These are phyloP conservation scores for Momotus momota DNA, from an alignment of 2,797 vertebrate genomes.

Conservation along the genomic window DNA sequence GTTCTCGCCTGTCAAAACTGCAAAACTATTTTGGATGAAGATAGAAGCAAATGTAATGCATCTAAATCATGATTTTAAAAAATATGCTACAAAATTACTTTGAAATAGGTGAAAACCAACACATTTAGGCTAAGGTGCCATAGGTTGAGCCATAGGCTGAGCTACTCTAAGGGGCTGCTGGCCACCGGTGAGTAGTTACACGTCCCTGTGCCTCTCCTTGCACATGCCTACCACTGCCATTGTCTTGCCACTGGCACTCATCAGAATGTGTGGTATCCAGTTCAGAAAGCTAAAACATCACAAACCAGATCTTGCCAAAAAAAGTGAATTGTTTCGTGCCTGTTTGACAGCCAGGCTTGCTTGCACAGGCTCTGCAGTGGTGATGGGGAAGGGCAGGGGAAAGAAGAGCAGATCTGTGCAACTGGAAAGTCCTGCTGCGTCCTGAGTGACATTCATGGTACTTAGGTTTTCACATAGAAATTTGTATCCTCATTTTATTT, in stretches of 20 bases:
- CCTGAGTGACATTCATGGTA: background rate
- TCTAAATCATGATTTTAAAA: background rate
- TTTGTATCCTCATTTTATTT: background rate
- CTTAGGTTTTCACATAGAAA: background rate
- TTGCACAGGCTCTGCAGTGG: rapidly evolving
- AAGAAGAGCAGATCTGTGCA: background rate
- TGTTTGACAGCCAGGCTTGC: background rate
- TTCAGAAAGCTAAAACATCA: background rate
- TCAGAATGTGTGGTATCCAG: rapidly evolving
- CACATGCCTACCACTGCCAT: background rate
- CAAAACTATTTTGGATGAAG: background rate
- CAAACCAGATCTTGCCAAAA: background rate
- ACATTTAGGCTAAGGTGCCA: background rate
- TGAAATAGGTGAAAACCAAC: background rate
- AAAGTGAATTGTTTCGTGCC: background rate
- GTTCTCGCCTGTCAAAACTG: background rate
- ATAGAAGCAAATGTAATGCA: background rate
- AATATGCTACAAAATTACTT: background rate
- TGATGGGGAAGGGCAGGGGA: background rate
- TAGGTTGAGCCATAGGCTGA: background rate
- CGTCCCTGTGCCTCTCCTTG: background rate
- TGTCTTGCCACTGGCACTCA: background rate
- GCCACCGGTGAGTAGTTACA: background rate
- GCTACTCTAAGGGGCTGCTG: background rate
- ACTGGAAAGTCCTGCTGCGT: background rate